phyloP scores from a whole-genome alignment of 2,888 invertebrate genomes.

The Argyresthia goedartella region DNA sequence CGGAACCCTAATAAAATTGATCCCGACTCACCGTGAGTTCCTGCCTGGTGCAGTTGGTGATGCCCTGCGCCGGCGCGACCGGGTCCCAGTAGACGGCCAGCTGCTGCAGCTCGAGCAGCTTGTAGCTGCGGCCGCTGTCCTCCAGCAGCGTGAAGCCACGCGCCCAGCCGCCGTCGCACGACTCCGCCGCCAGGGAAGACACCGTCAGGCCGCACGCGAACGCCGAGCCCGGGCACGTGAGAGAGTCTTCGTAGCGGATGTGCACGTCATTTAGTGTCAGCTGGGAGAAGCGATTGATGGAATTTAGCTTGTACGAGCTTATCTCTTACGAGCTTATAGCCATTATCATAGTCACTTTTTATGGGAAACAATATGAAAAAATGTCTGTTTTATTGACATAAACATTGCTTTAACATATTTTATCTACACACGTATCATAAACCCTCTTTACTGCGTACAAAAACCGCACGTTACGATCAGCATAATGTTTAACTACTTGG shows the following conservation, averaged over 20 bases:
- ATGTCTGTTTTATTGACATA: no score
- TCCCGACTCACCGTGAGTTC: slow-evolving; percentile 78
- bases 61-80: slow-evolving; percentile 34
- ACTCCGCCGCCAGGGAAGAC: slow-evolving; percentile 90
- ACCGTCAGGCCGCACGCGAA: slow-evolving; percentile 92
- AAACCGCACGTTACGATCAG: no score
- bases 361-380: no score
- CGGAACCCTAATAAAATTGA: no score
- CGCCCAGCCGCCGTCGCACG: slow-evolving; percentile 90
- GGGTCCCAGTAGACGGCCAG: slow-evolving; percentile 94
- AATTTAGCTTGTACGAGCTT: no score
- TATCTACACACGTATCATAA: no score
- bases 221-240: slow-evolving; percentile 75
- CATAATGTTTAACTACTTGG: no score
- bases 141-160: slow-evolving; percentile 77
- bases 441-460: no score
- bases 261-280: slow-evolving; percentile 95
- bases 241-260: slow-evolving; percentile 92
- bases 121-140: slow-evolving; percentile 79
- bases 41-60: slow-evolving; percentile 65
- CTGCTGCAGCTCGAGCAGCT: slow-evolving; percentile 89
- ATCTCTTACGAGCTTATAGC: no score
- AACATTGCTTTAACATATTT: no score
- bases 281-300: slow-evolving; percentile 60
- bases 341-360: no score